Base-by-base conservation (phyloP, 2,113 vertebrate species). In the Australoheros scitulus region DNA sequence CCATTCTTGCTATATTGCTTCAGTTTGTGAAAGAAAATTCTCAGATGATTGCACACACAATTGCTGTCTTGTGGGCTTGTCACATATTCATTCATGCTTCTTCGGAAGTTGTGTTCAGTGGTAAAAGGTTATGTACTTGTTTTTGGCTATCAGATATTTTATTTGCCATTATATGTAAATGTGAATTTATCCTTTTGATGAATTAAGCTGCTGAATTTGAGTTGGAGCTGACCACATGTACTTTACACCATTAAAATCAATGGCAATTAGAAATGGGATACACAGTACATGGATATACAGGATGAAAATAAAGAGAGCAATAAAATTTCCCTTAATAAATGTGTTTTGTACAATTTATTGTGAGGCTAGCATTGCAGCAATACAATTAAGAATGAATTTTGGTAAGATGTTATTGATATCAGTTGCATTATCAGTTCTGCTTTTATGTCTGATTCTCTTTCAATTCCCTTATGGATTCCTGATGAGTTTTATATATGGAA, bases 91-190 rank as follows among this genome's bases (percentile, higher is more conserved):
- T 61, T 61, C 56, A 68, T 55, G 64, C 59, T 87, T 75, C 74
- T 80, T 84, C 2, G 80, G 24, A 55, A 32, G 75, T 59, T 90
- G 34, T 81, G 0, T 52, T 56, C 17, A 52, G 2, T 6, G 6
- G 4, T 86, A 72, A 72, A 72, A 72, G 24, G 5, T 18, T 50
- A 5, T 50, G 6, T 72, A 6, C 10, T 72, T 58, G 29, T 36
- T 82, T 88, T 65, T 83, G 0, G 63, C 43, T 63, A 8, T 84
- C 4, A 57, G 3, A 20, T 83, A 59, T 32, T 83, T 88, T 22
- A 52, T 80, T 72, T 72, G 17, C 26, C 2, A 10, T 56, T 41
- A 11, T 22, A 47, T 6, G 5, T 65, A 38, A 65, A 57, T 77
- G 17, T 1, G 2, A 50, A 13, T 29, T 24, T 52, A 20, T 81